These are phyloP conservation scores for Melieria crassipennis DNA, from an alignment of 2,888 invertebrate species.

Conservation along the genomic window DNA sequence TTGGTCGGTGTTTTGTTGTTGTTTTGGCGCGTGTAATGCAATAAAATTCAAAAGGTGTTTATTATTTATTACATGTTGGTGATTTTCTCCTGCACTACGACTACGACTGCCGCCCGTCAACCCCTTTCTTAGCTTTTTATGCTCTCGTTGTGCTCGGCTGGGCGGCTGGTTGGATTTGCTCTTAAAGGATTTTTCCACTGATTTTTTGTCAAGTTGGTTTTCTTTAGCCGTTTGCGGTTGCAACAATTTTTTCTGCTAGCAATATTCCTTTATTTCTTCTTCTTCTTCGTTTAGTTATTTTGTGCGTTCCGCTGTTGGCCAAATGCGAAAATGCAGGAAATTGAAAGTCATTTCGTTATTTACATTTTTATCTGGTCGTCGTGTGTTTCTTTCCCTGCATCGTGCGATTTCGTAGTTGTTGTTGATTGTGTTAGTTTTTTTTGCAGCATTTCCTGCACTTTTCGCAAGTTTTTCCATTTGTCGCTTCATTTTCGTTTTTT, in stretches of 20 bases:
- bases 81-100: conserved; percentile 41
- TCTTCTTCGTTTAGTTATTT: conserved; percentile 13
- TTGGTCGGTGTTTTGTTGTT: conserved; percentile 12
- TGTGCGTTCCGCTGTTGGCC: conserved; percentile 19
- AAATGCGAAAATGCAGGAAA: conserved; percentile 41
- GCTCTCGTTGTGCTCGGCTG: background rate
- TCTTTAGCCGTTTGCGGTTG: background rate
- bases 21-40: conserved; percentile 37
- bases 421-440: conserved; percentile 13
- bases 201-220: background rate
- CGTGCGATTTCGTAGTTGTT: conserved; percentile 20
- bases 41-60: conserved; percentile 50
- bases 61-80: conserved; percentile 49
- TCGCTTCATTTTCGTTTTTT: conserved; percentile 6
- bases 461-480: conserved; percentile 18
- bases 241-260: background rate
- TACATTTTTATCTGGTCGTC: conserved; percentile 34
- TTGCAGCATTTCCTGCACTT: conserved; percentile 21
- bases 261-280: conserved; percentile 21
- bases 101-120: background rate
- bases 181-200: conserved; percentile 30
- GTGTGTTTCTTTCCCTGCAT: conserved; percentile 23
- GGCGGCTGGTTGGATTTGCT: conserved; percentile 21
- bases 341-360: conserved; percentile 45
- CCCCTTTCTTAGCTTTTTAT: no score